Percentiles rank a stretch among this genome's conserved stretches.
phyloP scores from a whole-genome alignment of 2,797 vertebrate species.

The Peromyscus melanophrys region DNA sequence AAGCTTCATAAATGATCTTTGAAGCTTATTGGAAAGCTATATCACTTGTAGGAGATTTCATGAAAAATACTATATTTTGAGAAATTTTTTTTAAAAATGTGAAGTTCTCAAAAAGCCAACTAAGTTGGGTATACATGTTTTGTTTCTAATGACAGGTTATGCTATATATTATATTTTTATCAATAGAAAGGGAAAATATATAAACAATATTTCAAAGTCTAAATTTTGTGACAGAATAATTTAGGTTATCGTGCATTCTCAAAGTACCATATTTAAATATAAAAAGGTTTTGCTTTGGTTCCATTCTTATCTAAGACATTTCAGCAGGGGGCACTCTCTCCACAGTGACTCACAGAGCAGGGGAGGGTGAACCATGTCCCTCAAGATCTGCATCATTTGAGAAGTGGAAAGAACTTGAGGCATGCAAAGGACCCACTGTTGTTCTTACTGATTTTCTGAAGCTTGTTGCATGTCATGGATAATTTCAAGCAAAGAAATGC shows the following conservation, averaged over 20 bases:
- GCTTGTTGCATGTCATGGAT: background rate
- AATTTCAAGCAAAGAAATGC: background rate
- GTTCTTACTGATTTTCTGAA: background rate
- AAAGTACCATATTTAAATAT: background rate
- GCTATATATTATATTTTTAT: background rate
- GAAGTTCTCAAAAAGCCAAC: background rate
- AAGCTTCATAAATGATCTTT: background rate
- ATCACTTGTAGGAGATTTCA: background rate
- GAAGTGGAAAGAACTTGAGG: background rate
- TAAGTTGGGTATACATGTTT: background rate
- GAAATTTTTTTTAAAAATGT: background rate
- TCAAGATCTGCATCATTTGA: background rate
- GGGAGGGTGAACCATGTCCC: accelerated
- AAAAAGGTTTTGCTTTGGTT: background rate
- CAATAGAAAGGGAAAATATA: background rate
- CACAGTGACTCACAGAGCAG: background rate
- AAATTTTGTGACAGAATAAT: background rate
- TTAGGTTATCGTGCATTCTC: background rate
- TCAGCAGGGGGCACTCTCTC: conserved; percentile 72
- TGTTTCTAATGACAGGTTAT: background rate
- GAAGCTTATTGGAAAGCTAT: background rate
- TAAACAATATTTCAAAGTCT: background rate
- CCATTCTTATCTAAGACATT: background rate
- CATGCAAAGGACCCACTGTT: background rate
- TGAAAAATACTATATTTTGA: background rate